Evolutionary conservation across 37 sponge, comb jelly and placozoan species (phyloP).

Genomic region (Oopsacas minuta): DNA sequence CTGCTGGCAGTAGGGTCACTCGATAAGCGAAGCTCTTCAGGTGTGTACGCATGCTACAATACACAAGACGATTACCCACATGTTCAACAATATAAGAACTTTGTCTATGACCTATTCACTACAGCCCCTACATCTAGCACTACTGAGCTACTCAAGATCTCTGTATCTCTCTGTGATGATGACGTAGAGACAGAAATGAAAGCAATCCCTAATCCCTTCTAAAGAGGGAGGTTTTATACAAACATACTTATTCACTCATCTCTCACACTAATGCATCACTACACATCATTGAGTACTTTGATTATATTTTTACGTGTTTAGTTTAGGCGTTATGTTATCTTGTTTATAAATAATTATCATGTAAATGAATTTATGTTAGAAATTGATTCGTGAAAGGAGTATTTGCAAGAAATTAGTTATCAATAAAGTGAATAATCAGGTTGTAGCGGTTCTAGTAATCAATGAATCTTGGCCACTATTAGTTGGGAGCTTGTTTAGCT

Average conservation of each 20-base stretch:
- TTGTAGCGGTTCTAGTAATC: no score
- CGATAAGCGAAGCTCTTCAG: background rate
- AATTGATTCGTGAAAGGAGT: no score
- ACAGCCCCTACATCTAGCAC: background rate
- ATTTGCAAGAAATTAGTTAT: no score
- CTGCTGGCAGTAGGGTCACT: background rate
- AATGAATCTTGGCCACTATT: no score
- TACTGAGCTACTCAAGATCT: background rate
- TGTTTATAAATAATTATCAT: no score
- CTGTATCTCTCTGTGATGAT: background rate
- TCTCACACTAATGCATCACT: background rate
- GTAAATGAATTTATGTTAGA: no score
- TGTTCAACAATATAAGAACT: background rate
- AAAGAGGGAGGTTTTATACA: background rate
- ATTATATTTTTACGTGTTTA: slow-evolving; percentile 10
- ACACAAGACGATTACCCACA: background rate
- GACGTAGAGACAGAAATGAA: background rate
- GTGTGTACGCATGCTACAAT: background rate
- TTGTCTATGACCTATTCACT: background rate
- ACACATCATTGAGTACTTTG: background rate
- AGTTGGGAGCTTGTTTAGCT: no score
- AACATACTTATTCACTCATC: background rate
- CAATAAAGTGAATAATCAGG: no score
- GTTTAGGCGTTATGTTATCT: background rate
- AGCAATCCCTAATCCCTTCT: slow-evolving; percentile 18